These are phyloP conservation scores for Notoglanidium macrostoma DNA, from an alignment of 2,797 vertebrate genomes.

Conservation along the genomic window DNA sequence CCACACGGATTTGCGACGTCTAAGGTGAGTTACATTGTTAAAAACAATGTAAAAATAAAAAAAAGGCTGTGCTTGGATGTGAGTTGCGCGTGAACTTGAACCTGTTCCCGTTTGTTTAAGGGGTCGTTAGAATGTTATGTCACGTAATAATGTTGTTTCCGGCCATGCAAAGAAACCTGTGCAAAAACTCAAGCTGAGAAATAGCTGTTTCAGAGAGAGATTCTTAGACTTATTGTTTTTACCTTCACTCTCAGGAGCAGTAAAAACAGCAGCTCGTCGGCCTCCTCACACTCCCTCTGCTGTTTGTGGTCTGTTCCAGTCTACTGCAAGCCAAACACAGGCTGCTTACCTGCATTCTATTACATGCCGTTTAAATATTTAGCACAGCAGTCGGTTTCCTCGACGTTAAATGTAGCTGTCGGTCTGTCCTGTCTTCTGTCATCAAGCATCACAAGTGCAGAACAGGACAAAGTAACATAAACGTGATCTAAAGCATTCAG, in stretches of 20 bases:
- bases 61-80: neutral
- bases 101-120: too few species aligned
- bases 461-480: neutral
- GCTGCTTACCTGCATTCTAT: neutral
- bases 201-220: neutral
- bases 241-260: neutral
- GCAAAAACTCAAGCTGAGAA: neutral
- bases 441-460: neutral
- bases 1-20: neutral
- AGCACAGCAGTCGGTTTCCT: neutral
- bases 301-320: neutral
- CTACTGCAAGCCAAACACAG: neutral
- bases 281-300: neutral
- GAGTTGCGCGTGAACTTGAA: neutral
- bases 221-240: neutral
- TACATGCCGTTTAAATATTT: conserved; percentile 16
- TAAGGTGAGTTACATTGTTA: neutral
- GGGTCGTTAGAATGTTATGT: neutral
- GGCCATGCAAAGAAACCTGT: neutral
- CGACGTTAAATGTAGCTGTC: neutral
- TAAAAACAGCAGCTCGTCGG: neutral
- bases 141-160: neutral
- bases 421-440: neutral
- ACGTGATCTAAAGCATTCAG: neutral
- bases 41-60: neutral